Percentiles rank a stretch among this genome's conserved stretches.
Conservation (phyloP, 2,113 vertebrate species). For the Arvicanthis niloticus region DNA sequence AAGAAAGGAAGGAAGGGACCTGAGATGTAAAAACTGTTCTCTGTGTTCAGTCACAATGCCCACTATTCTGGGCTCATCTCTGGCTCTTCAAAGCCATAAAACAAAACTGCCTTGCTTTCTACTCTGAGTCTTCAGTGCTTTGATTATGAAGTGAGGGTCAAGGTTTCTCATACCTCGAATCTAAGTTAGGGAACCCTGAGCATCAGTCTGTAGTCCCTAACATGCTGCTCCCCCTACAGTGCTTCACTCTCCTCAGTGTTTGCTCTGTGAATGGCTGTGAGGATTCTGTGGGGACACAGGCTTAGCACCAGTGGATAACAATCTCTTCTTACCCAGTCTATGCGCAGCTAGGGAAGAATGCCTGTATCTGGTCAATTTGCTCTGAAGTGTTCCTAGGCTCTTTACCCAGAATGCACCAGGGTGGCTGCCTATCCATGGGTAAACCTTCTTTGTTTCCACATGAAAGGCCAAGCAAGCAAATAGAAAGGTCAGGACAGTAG, state of each 20-base stretch:
- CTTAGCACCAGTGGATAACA: background rate
- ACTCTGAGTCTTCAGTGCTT: background rate
- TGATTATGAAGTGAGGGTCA: background rate
- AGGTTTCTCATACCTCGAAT: background rate
- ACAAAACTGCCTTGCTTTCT: background rate
- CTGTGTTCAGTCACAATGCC: background rate
- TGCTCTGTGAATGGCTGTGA: background rate
- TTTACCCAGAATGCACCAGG: background rate
- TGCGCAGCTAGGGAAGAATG: background rate
- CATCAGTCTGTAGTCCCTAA: background rate
- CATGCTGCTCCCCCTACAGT: too few relatives aligned
- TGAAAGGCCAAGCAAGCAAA: background rate
- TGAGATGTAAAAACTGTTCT: background rate
- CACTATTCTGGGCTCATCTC: background rate
- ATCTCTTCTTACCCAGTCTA: background rate
- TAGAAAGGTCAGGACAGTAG: background rate
- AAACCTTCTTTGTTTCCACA: background rate
- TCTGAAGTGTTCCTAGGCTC: background rate
- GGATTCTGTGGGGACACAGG: background rate
- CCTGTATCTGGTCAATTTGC: accelerated
- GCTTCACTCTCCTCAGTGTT: background rate
- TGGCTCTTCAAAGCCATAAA: background rate
- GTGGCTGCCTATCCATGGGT: too few relatives aligned
- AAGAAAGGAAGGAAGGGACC: background rate
- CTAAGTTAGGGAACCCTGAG: background rate